Base-by-base conservation (phyloP, 1,140 invertebrate genomes). In the Drosophila tsacasi region DNA sequence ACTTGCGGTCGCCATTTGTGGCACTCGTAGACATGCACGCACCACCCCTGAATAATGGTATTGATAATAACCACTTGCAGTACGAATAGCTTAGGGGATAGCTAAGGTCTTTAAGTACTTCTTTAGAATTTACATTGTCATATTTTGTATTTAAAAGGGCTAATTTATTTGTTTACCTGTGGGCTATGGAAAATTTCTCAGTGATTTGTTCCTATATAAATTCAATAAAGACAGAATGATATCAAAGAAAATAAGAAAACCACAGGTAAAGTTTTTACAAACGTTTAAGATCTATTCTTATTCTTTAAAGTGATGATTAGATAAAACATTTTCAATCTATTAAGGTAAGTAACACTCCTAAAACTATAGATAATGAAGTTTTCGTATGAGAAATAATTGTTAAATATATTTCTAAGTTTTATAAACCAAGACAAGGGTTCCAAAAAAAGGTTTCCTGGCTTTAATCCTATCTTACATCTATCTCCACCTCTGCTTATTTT, bases 1-100 rank as follows among this genome's bases (percentile, higher is more conserved):
- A 81, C 76, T 89, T 73, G 69, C 68, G 60, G 64, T 68, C 30
- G 50, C 61, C 35, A 79, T 61, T 67, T 67, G 49, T 54, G 47
- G 54, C 57, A 47, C 61, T 52, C 37, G 37, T 21, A 32, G 40
- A 32, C 39, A 27, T 69, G 35, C 47, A 59, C 21, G 50, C 35
- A 17, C 17, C 32, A 32, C 57, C 39, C 32, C 40, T 42, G 66
- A 61, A 78, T 69, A 72, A 61, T 19, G 40, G 66, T 23, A 68
- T 68, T 57, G 58, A 87, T 76, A 76, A 77, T 71, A 74, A 75
- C 66, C 52, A 49, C 44, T 64, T 73, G 35, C 25, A 63, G 30
- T 27, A 40, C 47, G 21, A 37, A 40, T 10, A 10, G 23, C 23
- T n/a, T 15, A 23, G 25, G 21, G 8, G 15, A 5, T 13, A 8